Evolutionary conservation across 2,113 vertebrate species (phyloP).

Genomic region (Notarius lentiginosus): DNA sequence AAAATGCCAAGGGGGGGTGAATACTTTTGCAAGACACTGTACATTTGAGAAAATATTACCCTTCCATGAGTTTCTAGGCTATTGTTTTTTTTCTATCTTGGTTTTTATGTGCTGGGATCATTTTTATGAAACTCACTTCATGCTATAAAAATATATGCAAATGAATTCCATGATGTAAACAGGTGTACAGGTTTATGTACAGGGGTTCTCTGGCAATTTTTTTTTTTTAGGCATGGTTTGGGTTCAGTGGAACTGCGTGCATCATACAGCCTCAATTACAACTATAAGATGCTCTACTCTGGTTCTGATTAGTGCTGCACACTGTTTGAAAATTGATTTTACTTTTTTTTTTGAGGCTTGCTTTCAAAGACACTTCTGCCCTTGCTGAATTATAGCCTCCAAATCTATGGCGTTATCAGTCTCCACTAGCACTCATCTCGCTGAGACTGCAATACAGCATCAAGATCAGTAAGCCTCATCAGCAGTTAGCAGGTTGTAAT

Average conservation of each 20-base stretch:
- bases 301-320: background rate
- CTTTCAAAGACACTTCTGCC: conserved; percentile 29
- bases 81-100: background rate
- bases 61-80: conserved; percentile 1
- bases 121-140: background rate
- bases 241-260: background rate
- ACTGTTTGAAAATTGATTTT: background rate
- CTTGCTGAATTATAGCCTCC: conserved; percentile 19
- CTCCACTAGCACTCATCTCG: conserved; percentile 31
- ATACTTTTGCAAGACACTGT: no score
- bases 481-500: conserved; percentile 59
- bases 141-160: conserved; percentile 28
- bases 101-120: background rate
- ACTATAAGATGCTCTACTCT: background rate
- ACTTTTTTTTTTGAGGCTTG: background rate
- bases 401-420: conserved; percentile 18
- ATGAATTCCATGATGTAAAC: conserved; percentile 1
- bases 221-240: background rate
- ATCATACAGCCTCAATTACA: background rate
- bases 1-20: no score
- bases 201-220: background rate
- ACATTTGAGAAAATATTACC: conserved; percentile 59
- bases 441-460: conserved; percentile 28
- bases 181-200: conserved; percentile 9
- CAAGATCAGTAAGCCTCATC: conserved; percentile 53